Evolutionary conservation across 1,140 invertebrate genomes (phyloP).

Genomic region (Bombus terrestris): DNA sequence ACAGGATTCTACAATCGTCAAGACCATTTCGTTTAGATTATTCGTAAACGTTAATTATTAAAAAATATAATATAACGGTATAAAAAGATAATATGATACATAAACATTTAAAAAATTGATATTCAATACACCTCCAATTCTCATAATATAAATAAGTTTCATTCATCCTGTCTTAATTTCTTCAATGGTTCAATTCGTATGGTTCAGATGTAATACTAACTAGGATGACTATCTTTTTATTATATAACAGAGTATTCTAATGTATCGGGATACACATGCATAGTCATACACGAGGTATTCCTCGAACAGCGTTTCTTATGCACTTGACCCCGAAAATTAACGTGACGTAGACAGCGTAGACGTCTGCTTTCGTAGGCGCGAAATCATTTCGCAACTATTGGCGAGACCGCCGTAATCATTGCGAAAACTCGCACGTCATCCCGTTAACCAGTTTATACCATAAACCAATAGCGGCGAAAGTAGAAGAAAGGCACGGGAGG

Average conservation of each 20-base stretch:
- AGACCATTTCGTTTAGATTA: background rate
- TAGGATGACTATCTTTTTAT: background rate
- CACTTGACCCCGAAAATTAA: conserved; percentile 56
- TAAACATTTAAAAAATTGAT: too few relatives aligned
- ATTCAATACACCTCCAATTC: too few relatives aligned
- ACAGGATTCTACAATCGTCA: too few relatives aligned
- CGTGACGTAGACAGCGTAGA: conserved; percentile 35
- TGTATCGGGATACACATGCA: background rate
- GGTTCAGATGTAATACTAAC: background rate
- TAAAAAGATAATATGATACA: too few relatives aligned
- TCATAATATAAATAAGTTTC: too few relatives aligned
- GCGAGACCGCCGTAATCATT: conserved; percentile 12
- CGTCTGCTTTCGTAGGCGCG: conserved; percentile 1
- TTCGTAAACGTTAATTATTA: background rate
- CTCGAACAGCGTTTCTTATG: conserved; percentile 13
- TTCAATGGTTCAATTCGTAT: background rate
- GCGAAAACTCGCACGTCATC: conserved; percentile 37
- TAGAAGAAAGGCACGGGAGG: background rate
- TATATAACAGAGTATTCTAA: conserved; percentile 9
- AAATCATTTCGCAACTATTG: conserved; percentile 42
- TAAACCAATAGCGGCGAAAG: conserved; percentile 2
- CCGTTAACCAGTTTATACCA: conserved; percentile 22
- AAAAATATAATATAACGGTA: too few relatives aligned
- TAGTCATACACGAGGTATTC: background rate
- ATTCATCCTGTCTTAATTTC: background rate